These are phyloP conservation scores for Dusona sp. DNA, from an alignment of 2,888 invertebrate species.

Conservation along the genomic window DNA sequence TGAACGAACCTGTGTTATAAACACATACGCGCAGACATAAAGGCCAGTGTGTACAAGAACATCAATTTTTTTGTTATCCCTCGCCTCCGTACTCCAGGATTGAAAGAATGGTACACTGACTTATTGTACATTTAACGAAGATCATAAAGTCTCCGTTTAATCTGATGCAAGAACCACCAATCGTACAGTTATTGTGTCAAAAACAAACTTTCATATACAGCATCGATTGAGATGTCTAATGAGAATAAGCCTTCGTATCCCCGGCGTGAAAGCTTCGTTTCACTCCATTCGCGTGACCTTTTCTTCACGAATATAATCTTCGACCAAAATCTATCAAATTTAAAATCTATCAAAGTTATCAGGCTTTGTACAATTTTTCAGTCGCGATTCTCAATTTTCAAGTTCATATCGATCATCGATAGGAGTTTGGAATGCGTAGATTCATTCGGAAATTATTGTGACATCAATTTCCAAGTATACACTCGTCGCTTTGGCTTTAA, in stretches of 20 bases:
- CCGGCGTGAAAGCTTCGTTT: neutral
- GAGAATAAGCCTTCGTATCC: neutral
- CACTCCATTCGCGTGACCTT: neutral
- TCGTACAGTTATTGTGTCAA: conserved; percentile 42
- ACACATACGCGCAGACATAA: conserved; percentile 2
- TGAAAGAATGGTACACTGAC: neutral
- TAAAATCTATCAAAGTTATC: neutral
- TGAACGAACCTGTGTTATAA: neutral
- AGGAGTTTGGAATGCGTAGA: too few relatives aligned
- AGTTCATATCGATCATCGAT: too few relatives aligned
- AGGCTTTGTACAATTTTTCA: neutral
- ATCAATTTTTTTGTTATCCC: neutral
- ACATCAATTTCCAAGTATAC: too few relatives aligned
- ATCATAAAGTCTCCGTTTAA: conserved; percentile 28
- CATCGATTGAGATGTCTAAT: conserved; percentile 28
- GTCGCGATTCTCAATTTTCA: too few relatives aligned
- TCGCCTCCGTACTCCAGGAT: conserved; percentile 4
- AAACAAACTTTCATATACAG: conserved; percentile 35
- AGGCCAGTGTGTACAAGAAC: conserved; percentile 7
- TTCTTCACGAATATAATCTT: neutral
- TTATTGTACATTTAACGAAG: conserved; percentile 20
- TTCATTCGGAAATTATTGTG: too few relatives aligned
- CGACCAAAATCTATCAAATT: neutral
- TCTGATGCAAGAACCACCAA: conserved; percentile 8
- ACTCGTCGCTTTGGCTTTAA: too few relatives aligned